A percentile compares a stretch with the other conserved stretches of the same genome.
Conservation (phyloP, 2,113 vertebrate species). For the Clarias batrachus region DNA sequence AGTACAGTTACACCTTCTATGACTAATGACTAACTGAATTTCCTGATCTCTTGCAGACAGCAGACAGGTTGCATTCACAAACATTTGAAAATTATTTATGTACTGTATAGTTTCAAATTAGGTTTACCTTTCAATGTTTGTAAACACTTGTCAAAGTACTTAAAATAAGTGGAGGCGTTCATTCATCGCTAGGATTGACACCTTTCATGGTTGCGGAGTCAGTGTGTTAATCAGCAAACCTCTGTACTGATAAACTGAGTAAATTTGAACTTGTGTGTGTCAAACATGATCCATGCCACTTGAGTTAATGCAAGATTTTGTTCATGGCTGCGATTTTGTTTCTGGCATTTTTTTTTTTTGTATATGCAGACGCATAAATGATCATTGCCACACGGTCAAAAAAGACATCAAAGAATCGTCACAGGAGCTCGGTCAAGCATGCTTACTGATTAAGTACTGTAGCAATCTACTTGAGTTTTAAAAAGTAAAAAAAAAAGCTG, state of each 20-base stretch:
- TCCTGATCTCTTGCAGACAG: neutral
- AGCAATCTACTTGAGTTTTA: no score
- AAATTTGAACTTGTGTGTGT: neutral
- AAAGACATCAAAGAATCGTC: no score
- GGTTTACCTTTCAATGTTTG: neutral
- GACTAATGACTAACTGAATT: neutral
- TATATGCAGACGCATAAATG: no score
- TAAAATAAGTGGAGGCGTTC: neutral
- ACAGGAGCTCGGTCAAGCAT: no score
- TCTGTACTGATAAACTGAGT: neutral
- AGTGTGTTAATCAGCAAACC: neutral
- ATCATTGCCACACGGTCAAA: no score
- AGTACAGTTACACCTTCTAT: neutral
- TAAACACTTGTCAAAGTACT: neutral
- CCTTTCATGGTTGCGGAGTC: neutral
- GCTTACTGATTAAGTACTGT: no score
- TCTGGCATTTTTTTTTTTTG: neutral
- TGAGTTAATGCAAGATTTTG: neutral
- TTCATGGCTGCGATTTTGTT: neutral
- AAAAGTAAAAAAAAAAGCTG: no score
- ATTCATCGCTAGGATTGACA: neutral
- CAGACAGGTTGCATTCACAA: neutral
- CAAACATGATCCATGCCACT: neutral
- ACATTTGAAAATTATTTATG: no score
- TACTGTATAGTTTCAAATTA: neutral